Conservation (phyloP, 2,888 invertebrate species). For the Andrena camellia region DNA sequence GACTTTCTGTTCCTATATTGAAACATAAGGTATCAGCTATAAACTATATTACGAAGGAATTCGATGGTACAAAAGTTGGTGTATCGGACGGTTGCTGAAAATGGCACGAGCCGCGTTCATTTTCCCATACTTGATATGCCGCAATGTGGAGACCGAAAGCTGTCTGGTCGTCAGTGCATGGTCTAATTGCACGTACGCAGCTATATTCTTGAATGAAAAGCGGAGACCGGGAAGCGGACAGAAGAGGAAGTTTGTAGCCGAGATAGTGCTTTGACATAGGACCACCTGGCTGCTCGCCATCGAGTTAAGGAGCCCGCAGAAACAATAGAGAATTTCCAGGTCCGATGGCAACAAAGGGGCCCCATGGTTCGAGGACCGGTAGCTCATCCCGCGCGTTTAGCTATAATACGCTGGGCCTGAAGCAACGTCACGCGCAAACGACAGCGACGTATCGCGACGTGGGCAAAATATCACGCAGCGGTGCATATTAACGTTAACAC, state of each 20-base stretch:
- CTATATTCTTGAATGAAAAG: not conserved
- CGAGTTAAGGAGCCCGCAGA: not conserved
- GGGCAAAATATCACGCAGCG: constrained; percentile 15
- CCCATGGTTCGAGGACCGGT: not conserved
- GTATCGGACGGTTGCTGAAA: not conserved
- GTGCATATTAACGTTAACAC: constrained; percentile 25
- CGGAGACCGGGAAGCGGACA: not conserved
- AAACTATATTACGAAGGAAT: not conserved
- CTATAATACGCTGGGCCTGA: not conserved
- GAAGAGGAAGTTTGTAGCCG: not conserved
- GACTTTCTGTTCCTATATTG: constrained; percentile 7
- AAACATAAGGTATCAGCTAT: not conserved
- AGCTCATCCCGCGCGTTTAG: constrained; percentile 3
- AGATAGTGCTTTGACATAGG: no score
- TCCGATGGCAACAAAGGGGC: not conserved
- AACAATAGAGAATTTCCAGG: not conserved
- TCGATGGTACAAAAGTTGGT: not conserved
- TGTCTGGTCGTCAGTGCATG: not conserved
- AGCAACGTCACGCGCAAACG: constrained; percentile 11
- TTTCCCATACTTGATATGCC: not conserved
- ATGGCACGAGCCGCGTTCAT: not conserved
- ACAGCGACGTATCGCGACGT: not conserved
- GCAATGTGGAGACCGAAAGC: not conserved
- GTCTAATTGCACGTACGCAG: not conserved
- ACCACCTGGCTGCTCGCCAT: not conserved